Evolutionary conservation across 2,888 invertebrate genomes (phyloP), one percentile per base, ranked within the genome.

Genomic region (Latrodectus hesperus): DNA sequence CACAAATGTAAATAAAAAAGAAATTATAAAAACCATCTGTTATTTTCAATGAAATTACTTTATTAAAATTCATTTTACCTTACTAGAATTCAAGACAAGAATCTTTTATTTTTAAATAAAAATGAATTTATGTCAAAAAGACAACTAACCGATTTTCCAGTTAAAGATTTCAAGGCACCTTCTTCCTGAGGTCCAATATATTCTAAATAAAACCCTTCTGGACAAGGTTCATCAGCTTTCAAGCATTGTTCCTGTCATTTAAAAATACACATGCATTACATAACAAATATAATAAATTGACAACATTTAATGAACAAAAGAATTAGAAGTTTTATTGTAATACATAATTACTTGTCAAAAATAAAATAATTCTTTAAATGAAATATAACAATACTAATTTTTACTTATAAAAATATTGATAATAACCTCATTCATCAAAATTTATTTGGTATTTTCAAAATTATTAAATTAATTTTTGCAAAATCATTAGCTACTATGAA

Each of bases 181-280:
- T 94, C 94, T 90, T 95, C 95, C 90, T 94, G 94, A 1, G 96
- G 95, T 75, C 95, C 95, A 1, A 97, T 95, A 93, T 95, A 96
- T 84, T 93, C 93, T 52, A 89, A 72, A 91, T 95, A 95, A 92
- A 95, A 98, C 51, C 96, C 95, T 90, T 94, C 94, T 0, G 97
- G 98, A 91, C 98, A 98, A 0, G 95, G 93, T 91, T 97, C 97
- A 88, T 95, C 94, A 91, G 95, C 95, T 91, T 94, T 94, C 71
- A 98, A 93, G 91, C 98, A 98, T 80, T 94, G 94, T 91, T 95
- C 91, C 91, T 91, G 49, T 49, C 87, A 79, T 76, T 38, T n/a
- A 84, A 14, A 65, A 84, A 26, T n/a, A 49, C 2, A 38, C 38
- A 38, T 38, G 38, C 38, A 38, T 38, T 38, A 38, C 38, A 38